These are phyloP conservation scores for Drosophila atripex DNA, from an alignment of 2,888 invertebrate genomes.

Conservation along the genomic window DNA sequence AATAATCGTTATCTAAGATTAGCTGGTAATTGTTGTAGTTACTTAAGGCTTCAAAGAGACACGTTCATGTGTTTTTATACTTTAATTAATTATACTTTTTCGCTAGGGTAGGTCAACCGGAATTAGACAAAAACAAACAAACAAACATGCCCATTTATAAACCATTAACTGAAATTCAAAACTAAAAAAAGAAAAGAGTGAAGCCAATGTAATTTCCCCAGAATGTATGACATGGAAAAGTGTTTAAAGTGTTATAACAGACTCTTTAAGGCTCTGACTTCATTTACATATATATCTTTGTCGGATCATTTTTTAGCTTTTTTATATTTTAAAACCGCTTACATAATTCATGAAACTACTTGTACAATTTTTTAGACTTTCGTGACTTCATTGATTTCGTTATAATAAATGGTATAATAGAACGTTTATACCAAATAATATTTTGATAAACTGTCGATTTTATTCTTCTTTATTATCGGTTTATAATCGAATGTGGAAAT, in stretches of 20 bases:
- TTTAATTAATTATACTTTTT: conserved; percentile 66
- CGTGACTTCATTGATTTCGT: conserved; percentile 36
- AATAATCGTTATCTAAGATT: conserved; percentile 67
- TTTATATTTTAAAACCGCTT: conserved; percentile 32
- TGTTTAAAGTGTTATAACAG: conserved; percentile 8
- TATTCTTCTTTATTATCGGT: background rate
- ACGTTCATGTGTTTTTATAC: conserved; percentile 54
- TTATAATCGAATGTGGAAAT: too few relatives aligned
- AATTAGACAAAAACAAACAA: conserved; percentile 31
- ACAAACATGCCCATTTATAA: conserved; percentile 40
- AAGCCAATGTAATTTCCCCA: conserved; percentile 25
- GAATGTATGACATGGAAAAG: conserved; percentile 19
- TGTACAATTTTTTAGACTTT: conserved; percentile 39
- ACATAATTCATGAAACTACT: conserved; percentile 33
- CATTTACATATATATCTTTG: conserved; percentile 5
- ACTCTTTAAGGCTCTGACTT: conserved; percentile 12
- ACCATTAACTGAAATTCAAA: conserved; percentile 49
- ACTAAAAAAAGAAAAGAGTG: background rate
- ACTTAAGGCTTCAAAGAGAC: conserved; percentile 58
- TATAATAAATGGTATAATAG: conserved; percentile 37
- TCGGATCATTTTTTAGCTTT: conserved; percentile 30
- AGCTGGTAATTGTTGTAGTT: conserved; percentile 67
- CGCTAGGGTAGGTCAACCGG: conserved; percentile 59
- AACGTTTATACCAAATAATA: conserved; percentile 40
- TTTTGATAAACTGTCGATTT: conserved; percentile 25